phyloP scores from a whole-genome alignment of 2,888 invertebrate species.

The Pomacea canaliculata region DNA sequence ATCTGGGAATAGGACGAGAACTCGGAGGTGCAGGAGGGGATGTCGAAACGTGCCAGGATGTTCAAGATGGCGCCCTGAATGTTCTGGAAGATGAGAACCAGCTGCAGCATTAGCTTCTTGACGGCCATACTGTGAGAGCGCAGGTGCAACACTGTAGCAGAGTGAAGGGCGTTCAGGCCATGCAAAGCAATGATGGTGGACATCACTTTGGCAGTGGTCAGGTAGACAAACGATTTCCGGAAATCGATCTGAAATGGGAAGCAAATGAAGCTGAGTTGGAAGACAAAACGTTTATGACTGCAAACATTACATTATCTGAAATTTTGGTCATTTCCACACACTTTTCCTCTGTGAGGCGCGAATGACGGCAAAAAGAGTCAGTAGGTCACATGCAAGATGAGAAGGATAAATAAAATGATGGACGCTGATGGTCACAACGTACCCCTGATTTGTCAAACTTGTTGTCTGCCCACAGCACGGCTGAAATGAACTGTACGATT shows the following conservation, averaged over 20 bases:
- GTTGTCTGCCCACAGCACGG: conserved; percentile 20
- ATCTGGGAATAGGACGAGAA: conserved; percentile 14
- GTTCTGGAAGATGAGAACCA: conserved; percentile 11
- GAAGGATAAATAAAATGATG: no score
- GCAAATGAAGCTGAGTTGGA: no score
- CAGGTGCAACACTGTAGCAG: conserved; percentile 3
- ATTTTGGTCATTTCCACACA: no score
- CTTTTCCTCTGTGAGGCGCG: no score
- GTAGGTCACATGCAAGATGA: no score
- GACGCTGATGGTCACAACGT: background rate
- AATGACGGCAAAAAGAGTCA: no score
- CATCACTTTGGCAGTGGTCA: background rate
- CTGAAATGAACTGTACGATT: conserved; percentile 17
- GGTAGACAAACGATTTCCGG: conserved; percentile 7
- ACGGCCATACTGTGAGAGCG: conserved; percentile 7
- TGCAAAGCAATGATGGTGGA: conserved; percentile 14
- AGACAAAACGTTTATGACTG: background rate
- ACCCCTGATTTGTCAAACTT: background rate
- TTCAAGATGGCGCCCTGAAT: conserved; percentile 6
- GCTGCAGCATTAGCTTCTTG: conserved; percentile 2
- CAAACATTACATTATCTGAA: background rate
- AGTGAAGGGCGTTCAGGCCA: conserved; percentile 11
- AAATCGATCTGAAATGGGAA: conserved; percentile 9
- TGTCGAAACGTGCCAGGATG: background rate
- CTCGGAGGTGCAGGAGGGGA: background rate